Evolutionary conservation across 2,797 vertebrate species (phyloP), one percentile per base, ranked within the genome.

Genomic region (Rhinogobio ventralis): DNA sequence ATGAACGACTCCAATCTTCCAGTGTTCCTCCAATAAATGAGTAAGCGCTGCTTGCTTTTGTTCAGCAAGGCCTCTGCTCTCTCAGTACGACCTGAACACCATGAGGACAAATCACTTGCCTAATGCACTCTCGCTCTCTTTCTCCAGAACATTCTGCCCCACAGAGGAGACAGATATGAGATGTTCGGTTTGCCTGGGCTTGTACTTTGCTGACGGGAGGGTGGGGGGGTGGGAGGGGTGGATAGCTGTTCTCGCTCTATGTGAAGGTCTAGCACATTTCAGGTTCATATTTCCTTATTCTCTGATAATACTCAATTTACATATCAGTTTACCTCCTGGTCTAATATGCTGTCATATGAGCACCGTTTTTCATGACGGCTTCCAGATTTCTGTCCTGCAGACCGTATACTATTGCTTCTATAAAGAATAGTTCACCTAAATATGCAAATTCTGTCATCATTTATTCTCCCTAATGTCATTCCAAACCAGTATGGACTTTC

Each of bases 321-420:
- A 95, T 95, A 95, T 95, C 93, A 94, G 93, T 95, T 94, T 95
- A 92, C 92, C 93, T 94, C 94, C 94, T 91, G 91, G 92, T 93
- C 93, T 93, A 94, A 94, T 92, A 92, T 91, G 92, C 92, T 93
- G 92, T 93, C 94, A 94, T 91, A 93, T 88, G 90, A 93, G 91
- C 94, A 87, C 91, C 91, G 92, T 94, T 94, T 93, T 91, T 95
- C 93, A 94, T 93, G 93, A 88, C 57, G 86, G 88, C 84, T 88
- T 89, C 86, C 88, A 91, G 90, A 64, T 87, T 90, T 86, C 91
- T 90, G 91, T 92, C 83, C 57, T 28, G 69, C 60, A 74, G 62
- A 68, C 57, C 57, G 9, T 42, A 66, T 83, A 36, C 36, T 9
- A 64, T 75, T 77, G 45, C 42, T 66, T 14, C 45, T 33, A 53